Evolutionary conservation across 2,888 invertebrate genomes (phyloP).

Genomic region (Apamea anceps): DNA sequence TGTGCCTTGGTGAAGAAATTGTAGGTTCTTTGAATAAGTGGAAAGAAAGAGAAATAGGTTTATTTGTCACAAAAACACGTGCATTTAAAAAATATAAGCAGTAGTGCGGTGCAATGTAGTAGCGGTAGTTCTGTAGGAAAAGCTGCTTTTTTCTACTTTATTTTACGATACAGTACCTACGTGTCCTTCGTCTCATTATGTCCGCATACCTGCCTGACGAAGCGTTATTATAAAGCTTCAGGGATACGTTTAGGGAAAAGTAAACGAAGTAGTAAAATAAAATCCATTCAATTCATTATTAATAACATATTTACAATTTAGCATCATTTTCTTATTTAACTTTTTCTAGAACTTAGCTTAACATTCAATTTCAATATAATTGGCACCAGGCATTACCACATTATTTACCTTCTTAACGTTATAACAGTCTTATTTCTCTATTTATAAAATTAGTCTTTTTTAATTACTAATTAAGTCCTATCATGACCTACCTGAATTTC

Average conservation of each 20-base stretch:
- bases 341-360: neutral
- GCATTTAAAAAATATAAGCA: too few species aligned
- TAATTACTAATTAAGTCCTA: neutral
- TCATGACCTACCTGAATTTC: neutral
- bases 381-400: constrained; percentile 22
- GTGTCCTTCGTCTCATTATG: neutral
- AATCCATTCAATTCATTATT: constrained; percentile 4
- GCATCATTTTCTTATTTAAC: neutral
- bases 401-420: neutral
- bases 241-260: neutral
- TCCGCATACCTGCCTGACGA: neutral
- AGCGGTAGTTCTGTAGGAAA: too few species aligned
- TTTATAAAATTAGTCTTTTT: neutral
- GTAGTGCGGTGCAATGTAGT: too few species aligned
- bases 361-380: neutral
- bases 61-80: too few species aligned
- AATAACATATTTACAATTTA: neutral
- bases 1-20: neutral
- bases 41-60: too few species aligned
- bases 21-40: too few species aligned
- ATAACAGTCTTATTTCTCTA: neutral
- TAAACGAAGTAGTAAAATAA: neutral
- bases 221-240: neutral
- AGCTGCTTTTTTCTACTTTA: too few species aligned
- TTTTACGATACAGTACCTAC: too few species aligned